A percentile compares a stretch with the other conserved stretches of the same genome.
Conservation (phyloP, 1,140 invertebrate species). For the Eriocheir sinensis region DNA sequence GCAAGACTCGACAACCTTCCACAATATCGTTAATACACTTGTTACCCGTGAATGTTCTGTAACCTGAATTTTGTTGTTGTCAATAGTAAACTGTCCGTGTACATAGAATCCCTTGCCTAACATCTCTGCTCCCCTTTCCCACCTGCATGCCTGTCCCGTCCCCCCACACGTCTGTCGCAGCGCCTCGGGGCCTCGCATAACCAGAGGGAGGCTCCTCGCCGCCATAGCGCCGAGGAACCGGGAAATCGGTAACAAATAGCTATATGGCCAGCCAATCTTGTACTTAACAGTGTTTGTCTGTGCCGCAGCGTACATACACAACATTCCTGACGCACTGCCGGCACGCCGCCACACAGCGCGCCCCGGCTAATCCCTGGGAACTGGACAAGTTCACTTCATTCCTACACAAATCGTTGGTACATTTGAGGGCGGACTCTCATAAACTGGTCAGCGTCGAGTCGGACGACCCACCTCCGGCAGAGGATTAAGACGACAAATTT, state of each 20-base stretch:
- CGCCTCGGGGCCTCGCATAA: neutral
- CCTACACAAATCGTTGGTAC: constrained; percentile 46
- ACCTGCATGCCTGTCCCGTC: no score
- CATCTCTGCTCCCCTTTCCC: no score
- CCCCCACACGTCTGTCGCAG: no score
- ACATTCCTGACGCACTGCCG: constrained; percentile 7
- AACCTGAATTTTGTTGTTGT: no score
- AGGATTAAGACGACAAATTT: constrained; percentile 72
- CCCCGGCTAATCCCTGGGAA: constrained; percentile 50
- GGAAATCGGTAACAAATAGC: constrained; percentile 35
- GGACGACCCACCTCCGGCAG: constrained; percentile 43
- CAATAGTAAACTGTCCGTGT: no score
- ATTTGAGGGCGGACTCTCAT: constrained; percentile 59
- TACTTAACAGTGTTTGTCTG: constrained; percentile 57
- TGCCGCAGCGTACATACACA: neutral
- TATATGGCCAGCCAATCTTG: constrained; percentile 49
- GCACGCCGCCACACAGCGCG: neutral
- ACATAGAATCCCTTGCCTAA: no score
- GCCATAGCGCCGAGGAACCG: neutral
- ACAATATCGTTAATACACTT: no score
- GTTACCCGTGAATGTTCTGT: no score
- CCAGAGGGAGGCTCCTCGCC: neutral
- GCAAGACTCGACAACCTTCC: no score
- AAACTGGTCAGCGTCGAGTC: constrained; percentile 59
- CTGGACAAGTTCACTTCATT: constrained; percentile 54